Percentiles rank a stretch among this genome's conserved stretches.
Conservation (phyloP, 2,113 vertebrate genomes). For the Esox niger region DNA sequence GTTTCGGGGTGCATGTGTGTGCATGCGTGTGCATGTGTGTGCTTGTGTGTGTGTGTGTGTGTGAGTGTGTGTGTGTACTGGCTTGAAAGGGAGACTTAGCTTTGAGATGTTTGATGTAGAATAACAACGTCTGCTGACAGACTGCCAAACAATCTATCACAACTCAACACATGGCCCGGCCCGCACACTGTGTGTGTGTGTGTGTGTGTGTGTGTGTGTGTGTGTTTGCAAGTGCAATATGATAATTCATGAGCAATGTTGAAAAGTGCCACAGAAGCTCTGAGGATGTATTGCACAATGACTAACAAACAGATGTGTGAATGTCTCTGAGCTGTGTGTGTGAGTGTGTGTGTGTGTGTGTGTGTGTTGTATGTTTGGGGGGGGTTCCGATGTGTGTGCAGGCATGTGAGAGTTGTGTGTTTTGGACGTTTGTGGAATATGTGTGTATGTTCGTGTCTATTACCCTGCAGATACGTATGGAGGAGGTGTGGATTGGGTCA, state of each 20-base stretch:
- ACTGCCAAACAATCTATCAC: slow-evolving; percentile 71
- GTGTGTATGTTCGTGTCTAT: slow-evolving; percentile 18
- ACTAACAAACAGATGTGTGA: too few species aligned
- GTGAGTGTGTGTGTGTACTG: slow-evolving; percentile 21
- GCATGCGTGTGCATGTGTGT: slow-evolving; percentile 14
- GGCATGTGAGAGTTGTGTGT: background rate
- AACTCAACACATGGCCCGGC: slow-evolving; percentile 72
- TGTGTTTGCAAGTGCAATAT: too few species aligned
- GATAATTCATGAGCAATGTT: too few species aligned
- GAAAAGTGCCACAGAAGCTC: too few species aligned
- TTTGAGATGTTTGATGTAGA: slow-evolving; percentile 70
- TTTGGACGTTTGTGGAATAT: background rate
- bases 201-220: background rate
- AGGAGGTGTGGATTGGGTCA: background rate
- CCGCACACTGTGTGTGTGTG: slow-evolving; percentile 32
- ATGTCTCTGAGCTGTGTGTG: background rate
- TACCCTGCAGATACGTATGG: background rate
- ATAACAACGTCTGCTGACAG: slow-evolving; percentile 69
- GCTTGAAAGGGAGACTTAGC: slow-evolving; percentile 67
- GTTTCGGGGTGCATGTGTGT: slow-evolving; percentile 49
- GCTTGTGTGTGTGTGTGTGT: slow-evolving; percentile 3
- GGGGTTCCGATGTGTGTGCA: background rate
- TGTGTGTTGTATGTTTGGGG: slow-evolving; percentile 28
- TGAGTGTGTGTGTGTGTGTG: background rate
- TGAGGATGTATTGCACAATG: too few species aligned